A percentile compares a stretch with the other conserved stretches of the same genome.
Conservation (phyloP, 2,888 invertebrate species). For the Baronia brevicornis region DNA sequence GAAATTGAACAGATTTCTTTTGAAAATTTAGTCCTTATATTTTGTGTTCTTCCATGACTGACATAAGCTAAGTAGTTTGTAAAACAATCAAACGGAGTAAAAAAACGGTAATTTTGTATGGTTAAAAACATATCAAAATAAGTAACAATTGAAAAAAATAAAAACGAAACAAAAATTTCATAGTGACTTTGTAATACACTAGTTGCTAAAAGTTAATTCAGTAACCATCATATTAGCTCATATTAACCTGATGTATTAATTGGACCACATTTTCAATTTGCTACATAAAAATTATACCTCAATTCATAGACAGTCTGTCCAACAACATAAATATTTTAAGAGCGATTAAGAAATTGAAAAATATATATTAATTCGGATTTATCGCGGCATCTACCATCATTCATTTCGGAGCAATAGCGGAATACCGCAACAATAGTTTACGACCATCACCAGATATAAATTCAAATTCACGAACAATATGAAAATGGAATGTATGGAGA, state of each 20-base stretch:
- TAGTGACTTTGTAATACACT: no score
- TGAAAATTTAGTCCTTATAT: no score
- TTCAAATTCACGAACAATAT: constrained; percentile 3
- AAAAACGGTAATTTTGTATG: no score
- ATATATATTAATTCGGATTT: constrained; percentile 8
- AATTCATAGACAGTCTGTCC: constrained; percentile 4
- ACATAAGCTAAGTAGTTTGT: no score
- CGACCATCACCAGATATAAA: not conserved
- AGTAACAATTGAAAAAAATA: no score
- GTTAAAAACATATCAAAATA: no score
- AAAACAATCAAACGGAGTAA: no score
- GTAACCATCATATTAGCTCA: constrained; percentile 5
- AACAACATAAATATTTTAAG: constrained; percentile 8
- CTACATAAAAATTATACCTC: constrained; percentile 7
- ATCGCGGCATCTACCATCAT: constrained; percentile 4
- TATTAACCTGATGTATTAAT: constrained; percentile 8
- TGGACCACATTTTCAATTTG: constrained; percentile 15
- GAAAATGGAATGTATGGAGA: constrained; percentile 11
- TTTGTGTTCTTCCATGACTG: no score
- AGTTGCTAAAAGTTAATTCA: constrained; percentile 8
- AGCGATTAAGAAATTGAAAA: no score
- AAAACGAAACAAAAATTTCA: no score
- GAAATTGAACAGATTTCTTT: no score
- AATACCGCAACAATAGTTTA: not conserved
- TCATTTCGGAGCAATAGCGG: not conserved